Percentiles rank a stretch among this genome's conserved stretches.
These are phyloP conservation scores for Andrena flavipes DNA, from an alignment of 2,888 invertebrate genomes.

Conservation along the genomic window DNA sequence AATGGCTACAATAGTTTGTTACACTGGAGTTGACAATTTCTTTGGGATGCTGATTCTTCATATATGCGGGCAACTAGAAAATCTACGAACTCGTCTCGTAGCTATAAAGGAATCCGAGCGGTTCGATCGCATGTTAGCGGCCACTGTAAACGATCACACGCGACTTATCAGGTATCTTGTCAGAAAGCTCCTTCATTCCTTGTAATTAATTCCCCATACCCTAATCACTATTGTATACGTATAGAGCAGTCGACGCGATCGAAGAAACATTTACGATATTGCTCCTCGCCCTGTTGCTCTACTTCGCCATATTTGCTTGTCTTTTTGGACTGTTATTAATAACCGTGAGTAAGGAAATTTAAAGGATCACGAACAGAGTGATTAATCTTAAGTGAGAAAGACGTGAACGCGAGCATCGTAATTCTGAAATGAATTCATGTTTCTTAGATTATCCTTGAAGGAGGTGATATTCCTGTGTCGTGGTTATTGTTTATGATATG, in stretches of 20 bases:
- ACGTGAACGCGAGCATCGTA: neutral
- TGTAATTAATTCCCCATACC: neutral
- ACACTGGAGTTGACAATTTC: slow-evolving; percentile 27
- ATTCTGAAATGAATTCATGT: no score
- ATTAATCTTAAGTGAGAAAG: neutral
- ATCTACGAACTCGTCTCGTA: slow-evolving; percentile 24
- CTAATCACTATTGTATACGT: neutral
- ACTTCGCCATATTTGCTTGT: slow-evolving; percentile 22
- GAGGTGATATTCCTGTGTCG: neutral
- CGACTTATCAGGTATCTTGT: slow-evolving; percentile 43
- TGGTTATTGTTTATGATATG: neutral
- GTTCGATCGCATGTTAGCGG: slow-evolving; percentile 5
- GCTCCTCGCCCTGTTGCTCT: slow-evolving; percentile 37
- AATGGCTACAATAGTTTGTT: neutral
- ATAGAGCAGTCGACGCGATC: slow-evolving; percentile 28
- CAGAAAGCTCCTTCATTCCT: neutral
- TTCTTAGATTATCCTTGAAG: slow-evolving; percentile 2
- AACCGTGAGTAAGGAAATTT: slow-evolving; percentile 30
- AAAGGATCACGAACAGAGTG: neutral
- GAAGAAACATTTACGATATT: slow-evolving; percentile 35
- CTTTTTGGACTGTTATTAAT: slow-evolving; percentile 34
- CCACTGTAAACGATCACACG: slow-evolving; percentile 20
- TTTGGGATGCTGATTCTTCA: slow-evolving; percentile 37
- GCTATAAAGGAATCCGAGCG: neutral
- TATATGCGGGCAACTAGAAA: slow-evolving; percentile 44